These are phyloP conservation scores for Motacilla tschutschensis DNA, from an alignment of 2,113 vertebrate genomes.

Conservation along the genomic window DNA sequence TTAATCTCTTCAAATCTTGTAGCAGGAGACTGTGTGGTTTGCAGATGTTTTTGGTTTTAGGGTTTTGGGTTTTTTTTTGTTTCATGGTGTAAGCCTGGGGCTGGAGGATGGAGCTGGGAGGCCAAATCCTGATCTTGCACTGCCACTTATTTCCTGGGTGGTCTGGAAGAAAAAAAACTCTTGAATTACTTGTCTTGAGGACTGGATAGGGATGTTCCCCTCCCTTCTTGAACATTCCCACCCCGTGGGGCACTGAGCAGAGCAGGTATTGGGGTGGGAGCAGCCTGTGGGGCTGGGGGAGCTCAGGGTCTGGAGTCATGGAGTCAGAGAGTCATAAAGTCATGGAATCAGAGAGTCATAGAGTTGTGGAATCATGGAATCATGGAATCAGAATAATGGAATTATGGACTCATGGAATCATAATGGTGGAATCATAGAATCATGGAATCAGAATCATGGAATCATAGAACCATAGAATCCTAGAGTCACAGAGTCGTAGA, in stretches of 20 bases:
- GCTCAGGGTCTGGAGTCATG: neutral
- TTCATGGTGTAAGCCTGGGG: neutral
- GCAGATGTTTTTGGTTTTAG: neutral
- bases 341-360: accelerated
- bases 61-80: neutral
- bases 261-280: neutral
- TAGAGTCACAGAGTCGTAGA: no score
- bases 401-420: accelerated
- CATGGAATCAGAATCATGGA: accelerated
- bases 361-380: accelerated
- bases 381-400: accelerated
- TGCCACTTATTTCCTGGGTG: neutral
- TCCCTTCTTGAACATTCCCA: neutral
- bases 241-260: accelerated
- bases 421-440: accelerated
- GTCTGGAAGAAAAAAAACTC: neutral
- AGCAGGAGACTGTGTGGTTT: neutral
- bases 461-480: accelerated
- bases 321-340: neutral
- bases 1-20: conserved; percentile 24
- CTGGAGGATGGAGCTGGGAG: neutral
- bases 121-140: neutral
- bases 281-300: neutral
- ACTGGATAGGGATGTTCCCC: neutral
- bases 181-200: neutral